Conservation (phyloP, 2,113 vertebrate species). For the Pollimyrus isidori region DNA sequence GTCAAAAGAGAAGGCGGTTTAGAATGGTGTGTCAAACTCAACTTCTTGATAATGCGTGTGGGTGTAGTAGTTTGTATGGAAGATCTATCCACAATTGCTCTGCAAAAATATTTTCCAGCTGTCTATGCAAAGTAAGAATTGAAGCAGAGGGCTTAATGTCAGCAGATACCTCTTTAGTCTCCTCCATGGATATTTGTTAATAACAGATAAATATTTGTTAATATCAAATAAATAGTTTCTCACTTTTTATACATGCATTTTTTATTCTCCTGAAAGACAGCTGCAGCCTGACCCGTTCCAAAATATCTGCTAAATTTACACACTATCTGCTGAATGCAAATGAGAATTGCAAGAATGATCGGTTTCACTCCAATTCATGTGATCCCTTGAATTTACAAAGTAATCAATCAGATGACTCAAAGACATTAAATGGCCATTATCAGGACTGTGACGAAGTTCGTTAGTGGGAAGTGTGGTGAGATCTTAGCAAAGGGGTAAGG, state of each 20-base stretch:
- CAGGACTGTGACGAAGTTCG: not conserved
- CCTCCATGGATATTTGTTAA: not conserved
- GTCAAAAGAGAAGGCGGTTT: not conserved
- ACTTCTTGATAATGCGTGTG: not conserved
- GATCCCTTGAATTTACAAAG: not conserved
- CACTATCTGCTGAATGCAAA: not conserved
- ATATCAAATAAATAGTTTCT: not conserved
- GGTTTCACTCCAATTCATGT: not conserved
- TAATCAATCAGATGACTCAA: not conserved
- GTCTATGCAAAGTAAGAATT: not conserved
- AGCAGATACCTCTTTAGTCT: not conserved
- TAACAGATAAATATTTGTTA: not conserved
- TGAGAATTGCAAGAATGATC: not conserved
- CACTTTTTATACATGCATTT: not conserved
- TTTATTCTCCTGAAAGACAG: not conserved
- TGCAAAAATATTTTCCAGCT: not conserved
- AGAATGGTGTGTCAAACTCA: not conserved
- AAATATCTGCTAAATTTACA: not conserved
- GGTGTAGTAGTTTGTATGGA: not conserved
- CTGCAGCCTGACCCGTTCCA: not conserved
- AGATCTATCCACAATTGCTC: not conserved
- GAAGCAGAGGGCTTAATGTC: not conserved
- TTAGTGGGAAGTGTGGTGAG: not conserved
- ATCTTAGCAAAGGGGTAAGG: not conserved
- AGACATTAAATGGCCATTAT: not conserved